Conservation (phyloP, 2,113 vertebrate genomes). For the Progne subis region DNA sequence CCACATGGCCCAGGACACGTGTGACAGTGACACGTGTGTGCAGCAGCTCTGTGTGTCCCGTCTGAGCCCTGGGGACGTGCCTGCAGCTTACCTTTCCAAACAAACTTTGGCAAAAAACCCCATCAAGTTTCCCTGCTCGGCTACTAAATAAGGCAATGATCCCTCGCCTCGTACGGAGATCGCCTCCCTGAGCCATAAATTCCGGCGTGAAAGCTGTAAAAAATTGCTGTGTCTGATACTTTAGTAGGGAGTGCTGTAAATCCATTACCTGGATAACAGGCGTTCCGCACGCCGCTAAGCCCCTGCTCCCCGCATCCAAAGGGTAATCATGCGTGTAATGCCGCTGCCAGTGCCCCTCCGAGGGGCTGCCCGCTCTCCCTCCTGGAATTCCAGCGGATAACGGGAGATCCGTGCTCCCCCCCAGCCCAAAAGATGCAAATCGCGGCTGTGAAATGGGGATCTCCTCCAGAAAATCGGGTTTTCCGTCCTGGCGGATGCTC, state of each 20-base stretch:
- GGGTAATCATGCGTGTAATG: conserved; percentile 68
- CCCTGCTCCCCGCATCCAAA: conserved; percentile 47
- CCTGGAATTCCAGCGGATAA: neutral
- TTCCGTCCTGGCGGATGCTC: rapidly evolving
- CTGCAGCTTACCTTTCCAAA: conserved; percentile 59
- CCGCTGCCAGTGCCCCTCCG: conserved; percentile 30
- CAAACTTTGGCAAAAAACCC: conserved; percentile 36
- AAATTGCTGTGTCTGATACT: conserved; percentile 71
- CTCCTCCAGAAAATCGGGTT: neutral
- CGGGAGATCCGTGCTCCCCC: neutral
- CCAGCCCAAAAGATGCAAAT: rapidly evolving
- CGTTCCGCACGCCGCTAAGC: conserved; percentile 67
- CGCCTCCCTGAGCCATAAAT: conserved; percentile 66
- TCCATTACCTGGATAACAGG: conserved; percentile 82
- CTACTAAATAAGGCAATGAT: conserved; percentile 72
- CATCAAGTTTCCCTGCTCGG: conserved; percentile 40
- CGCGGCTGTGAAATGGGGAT: rapidly evolving
- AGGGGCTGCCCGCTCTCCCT: neutral
- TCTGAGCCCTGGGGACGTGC: neutral
- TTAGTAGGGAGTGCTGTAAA: conserved; percentile 67
- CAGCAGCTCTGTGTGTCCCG: neutral
- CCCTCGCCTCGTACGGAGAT: conserved; percentile 48
- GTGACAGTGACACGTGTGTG: neutral
- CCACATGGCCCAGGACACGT: neutral
- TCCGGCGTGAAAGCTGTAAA: conserved; percentile 71